A percentile compares a stretch with the other conserved stretches of the same genome.
Evolutionary conservation across 2,797 vertebrate species (phyloP).

Genomic region (Acropternis orthonyx): DNA sequence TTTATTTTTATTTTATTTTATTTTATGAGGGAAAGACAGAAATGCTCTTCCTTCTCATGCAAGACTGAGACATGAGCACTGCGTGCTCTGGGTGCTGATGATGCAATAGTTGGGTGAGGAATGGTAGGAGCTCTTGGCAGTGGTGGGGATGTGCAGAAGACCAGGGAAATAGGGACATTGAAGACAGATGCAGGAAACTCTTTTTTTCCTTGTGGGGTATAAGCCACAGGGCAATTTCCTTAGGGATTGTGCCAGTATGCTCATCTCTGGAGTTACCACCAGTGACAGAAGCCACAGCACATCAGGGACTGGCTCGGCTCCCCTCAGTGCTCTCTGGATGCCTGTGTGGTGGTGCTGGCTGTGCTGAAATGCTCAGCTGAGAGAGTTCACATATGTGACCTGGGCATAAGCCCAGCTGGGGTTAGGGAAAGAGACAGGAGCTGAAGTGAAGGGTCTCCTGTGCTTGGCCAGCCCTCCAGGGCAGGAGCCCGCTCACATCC

Average conservation of each 20-base stretch:
- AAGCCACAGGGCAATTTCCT: neutral
- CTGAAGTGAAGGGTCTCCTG: neutral
- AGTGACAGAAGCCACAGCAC: neutral
- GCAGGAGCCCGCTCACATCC: neutral
- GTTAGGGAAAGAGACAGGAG: neutral
- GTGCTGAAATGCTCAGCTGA: neutral
- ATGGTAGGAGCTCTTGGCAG: neutral
- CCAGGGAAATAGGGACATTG: neutral
- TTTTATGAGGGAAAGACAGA: neutral
- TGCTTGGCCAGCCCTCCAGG: neutral
- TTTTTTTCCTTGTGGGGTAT: neutral
- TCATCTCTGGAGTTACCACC: neutral
- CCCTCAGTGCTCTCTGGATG: neutral
- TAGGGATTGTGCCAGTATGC: neutral
- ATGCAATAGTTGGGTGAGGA: neutral
- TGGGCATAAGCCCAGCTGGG: neutral
- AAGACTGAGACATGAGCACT: neutral
- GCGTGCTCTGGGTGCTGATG: neutral
- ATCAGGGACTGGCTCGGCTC: neutral
- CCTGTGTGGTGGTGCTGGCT: neutral
- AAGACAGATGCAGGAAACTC: neutral
- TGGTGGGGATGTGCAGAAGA: neutral
- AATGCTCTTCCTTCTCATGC: neutral
- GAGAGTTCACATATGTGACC: neutral
- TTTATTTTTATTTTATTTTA: slow-evolving; percentile 42